These are phyloP conservation scores for Melopsittacus undulatus DNA, from an alignment of 2,797 vertebrate species.

Conservation along the genomic window DNA sequence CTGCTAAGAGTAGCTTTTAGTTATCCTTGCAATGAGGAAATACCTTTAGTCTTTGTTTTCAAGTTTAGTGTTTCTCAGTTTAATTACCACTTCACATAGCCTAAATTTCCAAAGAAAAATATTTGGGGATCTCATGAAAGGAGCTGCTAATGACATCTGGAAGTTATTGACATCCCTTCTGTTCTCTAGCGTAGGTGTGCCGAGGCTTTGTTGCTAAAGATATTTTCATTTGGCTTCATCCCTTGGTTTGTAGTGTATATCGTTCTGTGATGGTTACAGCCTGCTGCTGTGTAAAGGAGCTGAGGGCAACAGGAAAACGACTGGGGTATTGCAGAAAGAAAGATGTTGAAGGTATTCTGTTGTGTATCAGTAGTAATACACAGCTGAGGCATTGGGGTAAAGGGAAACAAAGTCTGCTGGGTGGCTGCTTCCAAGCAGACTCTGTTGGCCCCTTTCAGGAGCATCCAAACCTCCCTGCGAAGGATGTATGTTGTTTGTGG, in stretches of 20 bases:
- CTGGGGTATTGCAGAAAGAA: not conserved
- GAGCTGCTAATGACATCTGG: not conserved
- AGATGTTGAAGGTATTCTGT: not conserved
- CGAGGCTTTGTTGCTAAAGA: not conserved
- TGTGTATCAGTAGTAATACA: rapidly evolving
- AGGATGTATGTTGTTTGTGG: rapidly evolving
- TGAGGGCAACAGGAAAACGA: not conserved
- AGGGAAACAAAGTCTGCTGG: too few relatives aligned
- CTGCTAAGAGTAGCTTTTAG: not conserved
- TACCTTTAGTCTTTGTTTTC: not conserved
- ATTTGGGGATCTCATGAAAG: not conserved
- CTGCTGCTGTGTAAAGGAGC: not conserved
- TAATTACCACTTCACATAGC: not conserved
- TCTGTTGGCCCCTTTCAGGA: not conserved
- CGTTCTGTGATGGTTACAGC: not conserved
- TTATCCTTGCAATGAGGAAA: not conserved
- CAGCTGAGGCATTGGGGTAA: not conserved
- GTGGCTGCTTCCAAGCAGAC: not conserved
- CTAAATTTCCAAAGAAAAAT: not conserved
- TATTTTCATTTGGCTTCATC: not conserved
- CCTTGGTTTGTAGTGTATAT: rapidly evolving
- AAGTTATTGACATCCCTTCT: not conserved
- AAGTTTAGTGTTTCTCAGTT: not conserved
- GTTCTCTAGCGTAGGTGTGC: rapidly evolving
- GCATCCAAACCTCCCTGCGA: not conserved